Evolutionary conservation across 2,797 vertebrate genomes (phyloP), one percentile per base, ranked within the genome.

Genomic region (Oreortyx pictus): DNA sequence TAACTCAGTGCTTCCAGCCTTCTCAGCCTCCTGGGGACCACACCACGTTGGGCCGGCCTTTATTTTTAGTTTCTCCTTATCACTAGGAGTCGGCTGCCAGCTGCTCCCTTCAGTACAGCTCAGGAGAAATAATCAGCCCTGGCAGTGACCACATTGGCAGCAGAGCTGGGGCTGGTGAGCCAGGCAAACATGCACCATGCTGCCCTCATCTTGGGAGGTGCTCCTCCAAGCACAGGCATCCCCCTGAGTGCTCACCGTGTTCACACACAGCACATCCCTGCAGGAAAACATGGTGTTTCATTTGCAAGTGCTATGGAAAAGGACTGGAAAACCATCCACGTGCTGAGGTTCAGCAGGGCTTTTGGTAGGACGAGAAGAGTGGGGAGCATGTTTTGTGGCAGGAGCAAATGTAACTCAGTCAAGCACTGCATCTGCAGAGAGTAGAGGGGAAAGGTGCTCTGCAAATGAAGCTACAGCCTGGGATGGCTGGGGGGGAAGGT

Each of bases 131-230:
- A 68, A 74, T 62, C 54, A 61, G 65, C 66, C 25, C 86, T 56
- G 82, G 84, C 93, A 61, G 68, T 0, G 1, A 16, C 67, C 1
- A 7, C 1, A 1, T 35, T 64, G 78, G 71, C 81, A 70, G 65
- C 29, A 11, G 41, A 49, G 78, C n/a, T 29, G 3, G 57, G 50
- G 14, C 39, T 31, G n/a, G 23, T 11, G 31, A 61, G 75, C 67
- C 67, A 79, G 72, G 80, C 0, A 3, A 70, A 43, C 0, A 22
- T 47, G 29, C 0, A 1, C 52, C n/a, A 39, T 0, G 0, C 41
- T 61, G 64, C 43, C 54, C 39, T 15, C 39, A 3, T 50, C 37
- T 12, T 66, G 47, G n/a, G 14, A 60, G 18, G 35, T 44, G 66
- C 27, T 73, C 3, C 47, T 33, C n/a, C 1, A 17, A 41, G 82